Evolutionary conservation across 2,888 invertebrate species (phyloP).

Genomic region (Lasiommata megera): DNA sequence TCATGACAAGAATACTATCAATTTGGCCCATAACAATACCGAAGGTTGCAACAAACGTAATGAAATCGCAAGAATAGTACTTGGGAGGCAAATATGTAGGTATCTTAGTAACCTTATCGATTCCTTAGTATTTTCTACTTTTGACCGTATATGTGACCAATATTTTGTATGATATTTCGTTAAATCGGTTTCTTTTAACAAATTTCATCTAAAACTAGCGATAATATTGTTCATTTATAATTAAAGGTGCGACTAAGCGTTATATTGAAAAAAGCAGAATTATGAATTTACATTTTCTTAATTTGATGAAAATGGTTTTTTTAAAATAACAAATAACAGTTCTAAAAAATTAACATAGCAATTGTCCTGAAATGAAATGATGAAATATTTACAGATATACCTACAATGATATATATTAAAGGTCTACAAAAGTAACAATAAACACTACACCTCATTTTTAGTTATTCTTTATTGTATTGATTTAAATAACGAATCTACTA

Average conservation of each 20-base stretch:
- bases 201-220: constrained; percentile 9
- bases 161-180: background rate
- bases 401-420: background rate
- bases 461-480: background rate
- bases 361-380: background rate
- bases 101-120: too few species aligned
- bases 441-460: background rate
- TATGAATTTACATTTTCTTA: constrained; percentile 38
- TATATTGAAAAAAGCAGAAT: constrained; percentile 32
- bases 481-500: too few species aligned
- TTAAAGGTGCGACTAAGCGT: constrained; percentile 30
- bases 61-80: background rate
- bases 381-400: constrained; percentile 14
- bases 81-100: too few species aligned
- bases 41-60: background rate
- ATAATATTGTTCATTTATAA: constrained; percentile 13
- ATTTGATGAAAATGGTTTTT: constrained; percentile 22
- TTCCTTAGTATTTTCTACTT: background rate
- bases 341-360: background rate
- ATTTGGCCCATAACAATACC: background rate
- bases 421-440: constrained; percentile 2
- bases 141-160: constrained; percentile 8
- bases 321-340: background rate
- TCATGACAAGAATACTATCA: background rate
- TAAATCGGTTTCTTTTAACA: background rate